Evolutionary conservation across 2,888 invertebrate species (phyloP), one percentile per base, ranked within the genome.

Genomic region (Caenorhabditis sulstoni): DNA sequence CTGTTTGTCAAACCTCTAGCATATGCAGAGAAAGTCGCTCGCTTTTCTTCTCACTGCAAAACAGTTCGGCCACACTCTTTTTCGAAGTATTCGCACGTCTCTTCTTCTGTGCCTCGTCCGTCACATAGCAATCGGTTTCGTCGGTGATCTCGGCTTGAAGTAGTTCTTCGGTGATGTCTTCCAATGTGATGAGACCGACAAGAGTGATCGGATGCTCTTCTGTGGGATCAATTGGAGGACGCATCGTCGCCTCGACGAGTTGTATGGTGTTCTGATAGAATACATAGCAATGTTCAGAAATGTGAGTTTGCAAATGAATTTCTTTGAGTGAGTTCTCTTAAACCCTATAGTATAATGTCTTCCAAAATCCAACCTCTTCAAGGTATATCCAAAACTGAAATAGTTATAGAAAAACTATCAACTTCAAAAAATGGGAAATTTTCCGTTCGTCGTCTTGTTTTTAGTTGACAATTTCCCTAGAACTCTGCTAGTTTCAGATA

Each of bases 111-210:
- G 86, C 87, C 37, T 89, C 90, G 61, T 90, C 89, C n/a, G 82
- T 89, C 14, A 89, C 82, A 3, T 96, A 95, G 23, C 61, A 77
- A 91, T 98, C 98, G 0, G 97, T 97, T 91, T 98, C 98, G 90
- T 99, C 98, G 84, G 96, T 94, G 86, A 99, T 99, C 92, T 98
- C 98, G 0, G 96, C 94, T 91, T 98, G 97, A 83, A 98, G 96
- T 1, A 84, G 77, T 53, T 84, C 84, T 64, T 86, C 86, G 8
- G 85, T 81, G 62, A 89, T 89, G 55, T 89, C 89, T 68, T 89
- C 89, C 20, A 98, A 91, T 0, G 98, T 99, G 14, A 98, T 94
- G 64, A 98, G 93, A 0, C 98, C 98, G 61, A 96, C 93, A 3
- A 95, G 95, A 1, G 70, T 78, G 16, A 78, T 20, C 11, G 70